These are phyloP conservation scores for Characodon lateralis DNA, from an alignment of 2,797 vertebrate species.

Conservation along the genomic window DNA sequence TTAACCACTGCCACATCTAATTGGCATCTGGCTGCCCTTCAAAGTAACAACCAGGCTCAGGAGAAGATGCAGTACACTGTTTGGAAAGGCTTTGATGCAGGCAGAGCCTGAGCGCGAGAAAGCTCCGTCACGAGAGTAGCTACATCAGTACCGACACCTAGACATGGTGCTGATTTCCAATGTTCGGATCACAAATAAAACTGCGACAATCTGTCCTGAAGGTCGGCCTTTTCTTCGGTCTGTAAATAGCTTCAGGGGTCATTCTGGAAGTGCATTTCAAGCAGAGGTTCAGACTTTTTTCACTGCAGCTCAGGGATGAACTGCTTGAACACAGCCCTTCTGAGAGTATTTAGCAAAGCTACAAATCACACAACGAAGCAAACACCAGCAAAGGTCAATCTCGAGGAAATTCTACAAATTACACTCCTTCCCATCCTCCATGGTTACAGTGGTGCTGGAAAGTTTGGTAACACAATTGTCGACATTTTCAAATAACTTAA, in stretches of 20 bases:
- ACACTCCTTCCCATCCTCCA: background rate
- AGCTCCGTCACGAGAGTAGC: background rate
- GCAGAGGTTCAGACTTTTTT: background rate
- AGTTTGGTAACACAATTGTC: slow-evolving; percentile 1
- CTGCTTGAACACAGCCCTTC: background rate
- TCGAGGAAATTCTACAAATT: background rate
- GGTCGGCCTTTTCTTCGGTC: background rate
- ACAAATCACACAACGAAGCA: background rate
- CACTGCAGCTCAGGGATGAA: background rate
- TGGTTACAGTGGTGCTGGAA: background rate
- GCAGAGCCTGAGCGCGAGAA: background rate
- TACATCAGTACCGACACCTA: background rate
- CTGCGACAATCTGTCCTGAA: background rate
- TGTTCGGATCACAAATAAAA: background rate
- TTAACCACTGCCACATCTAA: background rate
- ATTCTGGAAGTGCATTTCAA: background rate
- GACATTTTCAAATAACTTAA: background rate
- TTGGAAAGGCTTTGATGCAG: background rate
- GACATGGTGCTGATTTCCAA: slow-evolving; percentile 2
- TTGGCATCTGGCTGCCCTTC: background rate
- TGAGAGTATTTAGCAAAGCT: slow-evolving; percentile 2
- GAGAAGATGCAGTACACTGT: background rate
- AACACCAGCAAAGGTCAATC: background rate
- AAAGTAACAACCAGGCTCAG: background rate
- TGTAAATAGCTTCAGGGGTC: background rate